Base-by-base conservation (phyloP, 2,113 vertebrate genomes). In the Atractosteus spatula region DNA sequence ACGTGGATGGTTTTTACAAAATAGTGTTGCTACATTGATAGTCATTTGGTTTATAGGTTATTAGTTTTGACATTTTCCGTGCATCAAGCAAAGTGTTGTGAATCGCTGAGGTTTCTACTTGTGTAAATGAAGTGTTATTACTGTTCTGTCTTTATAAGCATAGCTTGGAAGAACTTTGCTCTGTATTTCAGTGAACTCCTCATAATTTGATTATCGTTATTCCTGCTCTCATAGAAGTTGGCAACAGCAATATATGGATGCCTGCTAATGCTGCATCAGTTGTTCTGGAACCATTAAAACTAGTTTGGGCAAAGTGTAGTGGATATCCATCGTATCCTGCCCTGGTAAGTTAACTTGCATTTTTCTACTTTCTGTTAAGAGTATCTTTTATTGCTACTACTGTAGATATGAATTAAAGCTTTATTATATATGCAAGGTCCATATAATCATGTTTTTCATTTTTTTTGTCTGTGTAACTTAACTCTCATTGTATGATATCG, bases 251-350 rank as follows among this genome's bases (percentile, higher is more conserved):
- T 86, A 96, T 98, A 91, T 99, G 97, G 97, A 97, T 97, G 81
- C 95, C 97, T 66, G 89, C 97, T 67, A 96, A 93, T 29, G 92
- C 96, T 66, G 92, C 95, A 59, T 93, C 94, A 73, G 94, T 97
- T 72, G 92, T 93, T 55, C 91, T 99, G 86, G 97, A 99, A 91
- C 97, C 97, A 78, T 88, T 99, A 74, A 98, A 98, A 86, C 94
- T 99, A 84, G 96, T 99, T 77, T 99, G 97, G 97, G 97, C 97
- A 90, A 99, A 99, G 90, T 99, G 97, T 91, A 99, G 97, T 59
- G 97, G 97, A 80, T 99, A 99, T 82, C 97, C 97, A 63, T 99
- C 97, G 68, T 99, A 98, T 85, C 97, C 97, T 61, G 97, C 97
- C 77, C 90, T 99, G 96, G 97, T 99, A 89, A 97, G 96, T 93